Conservation (phyloP, 2,888 invertebrate species). For the Drosophila paracracens region DNA sequence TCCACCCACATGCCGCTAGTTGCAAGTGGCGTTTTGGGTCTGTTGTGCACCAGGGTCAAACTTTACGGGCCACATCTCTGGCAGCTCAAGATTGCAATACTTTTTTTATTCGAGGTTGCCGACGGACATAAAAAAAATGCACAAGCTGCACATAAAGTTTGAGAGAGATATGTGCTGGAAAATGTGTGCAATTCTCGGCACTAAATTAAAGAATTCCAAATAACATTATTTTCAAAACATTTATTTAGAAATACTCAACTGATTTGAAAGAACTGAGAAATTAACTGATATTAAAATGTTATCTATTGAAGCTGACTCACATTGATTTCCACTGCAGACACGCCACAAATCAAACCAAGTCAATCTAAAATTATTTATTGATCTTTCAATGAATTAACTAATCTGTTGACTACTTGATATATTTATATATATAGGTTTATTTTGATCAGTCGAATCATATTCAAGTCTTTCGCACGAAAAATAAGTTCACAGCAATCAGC, state of each 20-base stretch:
- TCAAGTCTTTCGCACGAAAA: constrained; percentile 27
- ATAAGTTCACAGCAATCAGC: constrained; percentile 23
- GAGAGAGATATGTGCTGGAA: neutral
- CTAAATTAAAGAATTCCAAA: neutral
- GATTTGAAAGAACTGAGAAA: neutral
- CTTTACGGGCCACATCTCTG: constrained; percentile 31
- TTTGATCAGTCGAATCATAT: constrained; percentile 21
- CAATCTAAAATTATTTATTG: neutral
- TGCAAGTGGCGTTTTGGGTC: neutral
- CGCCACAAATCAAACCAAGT: neutral
- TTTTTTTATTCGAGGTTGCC: constrained; percentile 39
- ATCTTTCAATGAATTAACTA: neutral
- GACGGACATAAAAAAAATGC: constrained; percentile 14
- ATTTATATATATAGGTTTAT: neutral
- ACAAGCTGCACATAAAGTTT: constrained; percentile 22
- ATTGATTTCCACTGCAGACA: neutral
- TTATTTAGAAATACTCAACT: neutral
- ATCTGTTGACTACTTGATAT: neutral
- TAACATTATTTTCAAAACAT: neutral
- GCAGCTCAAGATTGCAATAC: constrained; percentile 41
- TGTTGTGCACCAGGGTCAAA: constrained; percentile 43
- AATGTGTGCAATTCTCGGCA: neutral
- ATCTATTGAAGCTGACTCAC: neutral
- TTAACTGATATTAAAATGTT: neutral
- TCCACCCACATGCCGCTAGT: constrained; percentile 36